Base-by-base conservation (phyloP, 2,888 invertebrate species). In the Euproctis similis region DNA sequence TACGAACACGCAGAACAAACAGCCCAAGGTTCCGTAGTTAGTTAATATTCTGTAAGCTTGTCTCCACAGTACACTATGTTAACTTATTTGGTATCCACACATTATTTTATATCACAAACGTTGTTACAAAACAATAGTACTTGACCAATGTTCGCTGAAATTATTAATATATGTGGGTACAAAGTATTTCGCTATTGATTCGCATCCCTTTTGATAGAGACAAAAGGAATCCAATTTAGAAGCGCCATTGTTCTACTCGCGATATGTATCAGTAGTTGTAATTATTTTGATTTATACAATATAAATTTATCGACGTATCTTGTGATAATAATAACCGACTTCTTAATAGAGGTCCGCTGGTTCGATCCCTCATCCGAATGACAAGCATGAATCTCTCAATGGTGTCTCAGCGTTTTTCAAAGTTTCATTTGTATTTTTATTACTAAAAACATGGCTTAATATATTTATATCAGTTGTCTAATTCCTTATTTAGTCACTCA, bases 91-190 rank as follows among this genome's bases (percentile, higher is more conserved):
- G 47, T 34, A n/a, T 28, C 34, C 45, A 23, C 46, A 43, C 31
- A 43, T 40, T 31, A 43, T 43, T 48, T 43, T 41, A 43, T 46
- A 48, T 48, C 38, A 39, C 48, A 48, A 48, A 46, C 38, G 36
- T 38, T 31, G 24, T 48, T 46, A 38, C 34, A 41, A 48, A 21
- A 47, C 47, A 48, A 48, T 48, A 20, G 46, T 34, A 38, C 46
- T 46, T 48, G 48, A 39, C 43, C 41, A 48, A 43, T 29, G 28
- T 30, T 32, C 36, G 34, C 42, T 47, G 30, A 36, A 46, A n/a
- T n/a, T n/a, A n/a, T n/a, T n/a, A n/a, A n/a, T n/a, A n/a, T n/a
- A n/a, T n/a, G n/a, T 21, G 40, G 46, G 33, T 39, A 47, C 39
- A 38, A 47, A 47, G 47, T 42, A 42, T 47, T 38, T 18, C 25